Conservation (phyloP, 30 jellyfish, hydroid and myxozoan genomes). For the Nemopilema nomurai region DNA sequence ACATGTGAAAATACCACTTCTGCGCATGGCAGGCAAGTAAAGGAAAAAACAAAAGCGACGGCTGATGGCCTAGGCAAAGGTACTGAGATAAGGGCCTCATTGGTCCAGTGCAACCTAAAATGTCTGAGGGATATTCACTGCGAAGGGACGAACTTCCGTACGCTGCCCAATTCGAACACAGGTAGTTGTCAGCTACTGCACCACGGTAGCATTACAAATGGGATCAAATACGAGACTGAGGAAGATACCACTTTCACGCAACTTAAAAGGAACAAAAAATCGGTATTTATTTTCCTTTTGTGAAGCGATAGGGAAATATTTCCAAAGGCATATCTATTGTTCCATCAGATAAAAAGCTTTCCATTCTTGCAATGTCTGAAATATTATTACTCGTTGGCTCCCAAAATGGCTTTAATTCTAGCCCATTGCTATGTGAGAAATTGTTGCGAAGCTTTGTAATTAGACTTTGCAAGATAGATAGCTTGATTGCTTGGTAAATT, state of each 20-base stretch:
- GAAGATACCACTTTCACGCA: background rate
- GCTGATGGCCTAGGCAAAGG: background rate
- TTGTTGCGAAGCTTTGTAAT: no score
- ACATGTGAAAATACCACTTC: background rate
- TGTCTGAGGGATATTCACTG: slow-evolving; percentile 16
- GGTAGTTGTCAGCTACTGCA: slow-evolving; percentile 19
- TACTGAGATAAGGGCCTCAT: background rate
- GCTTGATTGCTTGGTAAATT: no score
- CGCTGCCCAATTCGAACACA: background rate
- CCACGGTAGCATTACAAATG: background rate
- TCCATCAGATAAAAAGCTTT: background rate
- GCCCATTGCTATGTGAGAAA: no score
- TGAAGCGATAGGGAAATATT: no score
- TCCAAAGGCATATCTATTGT: background rate
- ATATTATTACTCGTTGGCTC: no score
- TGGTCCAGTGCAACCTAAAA: slow-evolving; percentile 22
- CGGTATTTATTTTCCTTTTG: background rate
- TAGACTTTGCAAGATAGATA: no score
- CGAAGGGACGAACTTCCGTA: slow-evolving; percentile 18
- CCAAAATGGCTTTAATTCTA: no score
- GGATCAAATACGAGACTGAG: background rate
- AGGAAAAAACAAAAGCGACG: slow-evolving; percentile 12
- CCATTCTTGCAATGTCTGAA: no score
- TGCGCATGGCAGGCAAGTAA: slow-evolving; percentile 1
- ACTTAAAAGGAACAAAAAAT: background rate